These are phyloP conservation scores for Falco rusticolus DNA, from an alignment of 2,797 vertebrate species.

Conservation along the genomic window DNA sequence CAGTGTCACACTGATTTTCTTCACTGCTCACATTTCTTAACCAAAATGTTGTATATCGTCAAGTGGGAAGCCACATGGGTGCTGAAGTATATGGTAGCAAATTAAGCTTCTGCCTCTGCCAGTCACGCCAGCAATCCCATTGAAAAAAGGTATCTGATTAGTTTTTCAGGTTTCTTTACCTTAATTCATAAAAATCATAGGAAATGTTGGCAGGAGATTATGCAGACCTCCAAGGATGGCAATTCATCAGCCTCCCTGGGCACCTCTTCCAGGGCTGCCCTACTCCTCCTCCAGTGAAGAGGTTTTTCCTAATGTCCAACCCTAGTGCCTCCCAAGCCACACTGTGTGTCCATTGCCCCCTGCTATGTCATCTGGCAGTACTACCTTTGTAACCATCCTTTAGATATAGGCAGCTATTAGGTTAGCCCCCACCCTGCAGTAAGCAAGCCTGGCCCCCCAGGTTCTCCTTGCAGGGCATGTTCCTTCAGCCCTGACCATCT, in stretches of 20 bases:
- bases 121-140: background rate
- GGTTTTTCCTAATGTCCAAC: background rate
- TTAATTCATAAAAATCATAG: background rate
- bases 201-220: background rate
- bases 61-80: background rate
- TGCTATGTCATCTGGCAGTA: background rate
- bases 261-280: background rate
- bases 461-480: background rate
- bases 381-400: background rate
- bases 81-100: background rate
- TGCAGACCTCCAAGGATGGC: background rate
- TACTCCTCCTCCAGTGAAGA: background rate
- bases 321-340: too few species aligned
- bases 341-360: background rate
- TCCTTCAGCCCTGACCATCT: background rate
- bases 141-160: background rate
- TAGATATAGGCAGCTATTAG: background rate
- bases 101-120: background rate
- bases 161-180: background rate
- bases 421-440: fast-evolving
- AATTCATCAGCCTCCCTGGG: background rate
- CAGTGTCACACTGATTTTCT: background rate
- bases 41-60: background rate
- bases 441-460: background rate
- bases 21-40: background rate